phyloP scores from a whole-genome alignment of 2,797 vertebrate species.

The Karalla daura region DNA sequence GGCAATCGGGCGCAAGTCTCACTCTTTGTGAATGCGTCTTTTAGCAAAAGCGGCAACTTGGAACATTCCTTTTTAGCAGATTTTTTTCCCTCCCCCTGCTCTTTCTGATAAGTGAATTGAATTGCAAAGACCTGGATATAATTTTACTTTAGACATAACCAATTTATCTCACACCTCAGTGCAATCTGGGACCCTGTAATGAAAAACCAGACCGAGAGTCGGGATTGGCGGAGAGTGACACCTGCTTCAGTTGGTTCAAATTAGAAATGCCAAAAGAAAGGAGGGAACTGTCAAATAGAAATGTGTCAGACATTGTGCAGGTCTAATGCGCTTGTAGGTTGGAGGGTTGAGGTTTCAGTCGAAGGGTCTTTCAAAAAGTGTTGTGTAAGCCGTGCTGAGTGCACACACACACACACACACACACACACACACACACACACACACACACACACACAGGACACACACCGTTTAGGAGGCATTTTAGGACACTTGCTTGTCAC shows the following conservation, averaged over 20 bases:
- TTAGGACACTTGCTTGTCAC: slow-evolving; percentile 18
- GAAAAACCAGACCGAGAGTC: slow-evolving; percentile 68
- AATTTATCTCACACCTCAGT: slow-evolving; percentile 79
- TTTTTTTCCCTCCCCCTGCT: slow-evolving; percentile 29
- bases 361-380: slow-evolving; percentile 55
- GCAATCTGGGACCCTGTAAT: slow-evolving; percentile 72
- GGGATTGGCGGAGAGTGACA: slow-evolving; percentile 82
- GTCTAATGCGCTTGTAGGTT: slow-evolving; percentile 67
- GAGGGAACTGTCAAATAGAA: slow-evolving; percentile 78
- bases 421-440: slow-evolving; percentile 23
- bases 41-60: slow-evolving; percentile 52
- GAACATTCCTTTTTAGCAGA: slow-evolving; percentile 55
- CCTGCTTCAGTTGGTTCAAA: slow-evolving; percentile 81
- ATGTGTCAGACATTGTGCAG: slow-evolving; percentile 70
- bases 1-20: slow-evolving; percentile 60
- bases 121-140: slow-evolving; percentile 78
- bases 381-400: slow-evolving; percentile 23
- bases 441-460: slow-evolving; percentile 26
- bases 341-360: slow-evolving; percentile 59
- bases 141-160: slow-evolving; percentile 85
- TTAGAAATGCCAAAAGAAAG: slow-evolving; percentile 84
- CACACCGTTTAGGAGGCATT: slow-evolving; percentile 16
- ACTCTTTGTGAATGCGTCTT: slow-evolving; percentile 61
- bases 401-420: slow-evolving; percentile 24
- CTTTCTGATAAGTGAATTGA: slow-evolving; percentile 75